Evolutionary conservation across 1,140 invertebrate species (phyloP), one percentile per base, ranked within the genome.

Genomic region (Panulirus ornatus): DNA sequence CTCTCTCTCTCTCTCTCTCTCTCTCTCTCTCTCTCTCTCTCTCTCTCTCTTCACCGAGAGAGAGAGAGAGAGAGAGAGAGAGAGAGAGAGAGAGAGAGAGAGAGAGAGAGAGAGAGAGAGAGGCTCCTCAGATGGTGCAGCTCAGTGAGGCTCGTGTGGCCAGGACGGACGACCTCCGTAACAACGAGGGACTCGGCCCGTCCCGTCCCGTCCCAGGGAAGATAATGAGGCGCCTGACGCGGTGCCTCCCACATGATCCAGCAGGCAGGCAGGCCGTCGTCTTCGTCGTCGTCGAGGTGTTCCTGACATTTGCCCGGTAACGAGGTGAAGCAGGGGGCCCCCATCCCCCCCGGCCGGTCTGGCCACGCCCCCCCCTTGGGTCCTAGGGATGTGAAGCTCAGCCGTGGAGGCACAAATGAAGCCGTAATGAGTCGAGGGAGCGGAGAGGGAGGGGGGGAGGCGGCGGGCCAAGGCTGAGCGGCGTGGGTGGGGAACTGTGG

Each of bases 401-500:
- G 1, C 30, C 70, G 2, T 40, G 19, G 73, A 42, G 16, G 73
- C 36, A 38, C 47, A 9, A 16, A 51, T 34, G 42, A 19, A 34
- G 44, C 34, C 27, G 42, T 54, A 36, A 81, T 34, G 78, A 54
- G 27, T 11, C n/a, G 79, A 36, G 79, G 19, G 30, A 63, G 79
- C 36, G 75, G 42, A 47, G 14, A 1, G 16, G 34, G 70, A 71
- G 70, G 70, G 27, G 70, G 27, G 30, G 19, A 34, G 70, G 30
- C 34, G 27, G 70, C 19, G 34, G 30, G 44, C 47, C 27, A 2
- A 3, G 36, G 36, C 27, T 40, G 30, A 78, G 66, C 63, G 22
- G 83, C 66, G 83, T 73, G 82, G 83, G 83, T 84, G 83, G 81
- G 66, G 83, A 36, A 73, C 40, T 27, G 63, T 40, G 58, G 58